phyloP scores from a whole-genome alignment of 2,888 invertebrate genomes.

The Gnatocerus cornutus region DNA sequence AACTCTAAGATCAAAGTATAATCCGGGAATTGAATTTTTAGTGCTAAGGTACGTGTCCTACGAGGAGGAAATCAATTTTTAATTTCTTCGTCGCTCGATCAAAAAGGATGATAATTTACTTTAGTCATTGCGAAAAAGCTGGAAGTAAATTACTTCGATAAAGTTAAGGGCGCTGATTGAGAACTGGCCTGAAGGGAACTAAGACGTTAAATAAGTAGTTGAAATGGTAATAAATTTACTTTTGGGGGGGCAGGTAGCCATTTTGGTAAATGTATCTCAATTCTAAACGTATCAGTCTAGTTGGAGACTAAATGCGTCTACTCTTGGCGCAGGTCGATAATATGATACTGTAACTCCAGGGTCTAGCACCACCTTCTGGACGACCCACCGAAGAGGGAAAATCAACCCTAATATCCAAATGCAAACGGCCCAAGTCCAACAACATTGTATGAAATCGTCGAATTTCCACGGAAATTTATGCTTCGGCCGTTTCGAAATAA shows the following conservation, averaged over 20 bases:
- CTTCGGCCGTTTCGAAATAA: slow-evolving; percentile 39
- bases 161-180: slow-evolving; percentile 44
- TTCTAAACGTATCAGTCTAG: slow-evolving; percentile 49
- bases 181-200: slow-evolving; percentile 38
- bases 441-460: slow-evolving; percentile 29
- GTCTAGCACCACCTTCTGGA: slow-evolving; percentile 64
- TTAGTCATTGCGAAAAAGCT: slow-evolving; percentile 26
- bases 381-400: slow-evolving; percentile 43
- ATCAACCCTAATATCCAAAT: slow-evolving; percentile 44
- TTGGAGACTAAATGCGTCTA: slow-evolving; percentile 52
- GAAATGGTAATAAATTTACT: slow-evolving; percentile 43
- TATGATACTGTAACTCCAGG: slow-evolving; percentile 64
- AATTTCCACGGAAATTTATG: slow-evolving; percentile 36
- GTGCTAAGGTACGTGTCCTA: too few relatives aligned
- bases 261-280: slow-evolving; percentile 50
- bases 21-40: too few relatives aligned
- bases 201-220: slow-evolving; percentile 46
- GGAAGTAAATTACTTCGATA: slow-evolving; percentile 37
- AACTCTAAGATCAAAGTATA: too few relatives aligned
- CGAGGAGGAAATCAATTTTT: slow-evolving; percentile 41
- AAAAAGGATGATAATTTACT: slow-evolving; percentile 26
- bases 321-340: slow-evolving; percentile 67
- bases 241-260: slow-evolving; percentile 45
- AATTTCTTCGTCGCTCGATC: slow-evolving; percentile 17
- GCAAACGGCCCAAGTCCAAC: slow-evolving; percentile 39